Evolutionary conservation across 1,140 invertebrate genomes (phyloP), one percentile per base, ranked within the genome.

Genomic region (Grapholita molesta): DNA sequence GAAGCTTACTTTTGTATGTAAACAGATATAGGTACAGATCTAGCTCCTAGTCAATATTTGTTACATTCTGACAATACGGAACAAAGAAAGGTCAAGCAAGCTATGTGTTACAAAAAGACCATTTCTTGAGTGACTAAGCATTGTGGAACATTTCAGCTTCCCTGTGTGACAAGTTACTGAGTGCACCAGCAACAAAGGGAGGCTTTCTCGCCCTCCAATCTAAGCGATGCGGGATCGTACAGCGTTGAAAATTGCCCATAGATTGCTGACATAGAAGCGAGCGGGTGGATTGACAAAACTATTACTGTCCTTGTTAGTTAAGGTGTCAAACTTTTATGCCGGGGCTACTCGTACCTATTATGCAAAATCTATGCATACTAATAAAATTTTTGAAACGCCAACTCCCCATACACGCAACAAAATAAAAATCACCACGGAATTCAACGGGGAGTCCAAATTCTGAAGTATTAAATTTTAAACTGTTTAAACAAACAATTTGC

Each of bases 121-220:
- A 7, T 48, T 48, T 48, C 5, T 48, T 7, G 15, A 18, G 7
- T 21, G 42, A 48, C 42, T 3, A 28, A 25, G 53, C 53, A n/a
- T 28, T 25, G 21, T 55, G 24, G 25, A 55, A 55, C 24, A 48
- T 61, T 61, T 61, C 25, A 61, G 55, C 12, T 30, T 61, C 12
- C 23, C n/a, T n/a, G n/a, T 11, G 25, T 8, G 55, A 25, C 23
- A 30, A 32, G 28, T 28, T 28, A 61, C 30, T 61, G 55, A 61
- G 24, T 61, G 24, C 24, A 53, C 21, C 21, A 57, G 23, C 28
- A 25, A 61, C 55, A 61, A 61, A 32, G 28, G 55, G 53, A 57
- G 53, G 55, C 55, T 61, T 61, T 61, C 25, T 61, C 24, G 55
- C 55, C 28, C 55, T 61, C 30, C 24, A 61, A 61, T 61, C 1